These are phyloP conservation scores for Trachelus iudaicus DNA, from an alignment of 2,888 invertebrate species.

Conservation along the genomic window DNA sequence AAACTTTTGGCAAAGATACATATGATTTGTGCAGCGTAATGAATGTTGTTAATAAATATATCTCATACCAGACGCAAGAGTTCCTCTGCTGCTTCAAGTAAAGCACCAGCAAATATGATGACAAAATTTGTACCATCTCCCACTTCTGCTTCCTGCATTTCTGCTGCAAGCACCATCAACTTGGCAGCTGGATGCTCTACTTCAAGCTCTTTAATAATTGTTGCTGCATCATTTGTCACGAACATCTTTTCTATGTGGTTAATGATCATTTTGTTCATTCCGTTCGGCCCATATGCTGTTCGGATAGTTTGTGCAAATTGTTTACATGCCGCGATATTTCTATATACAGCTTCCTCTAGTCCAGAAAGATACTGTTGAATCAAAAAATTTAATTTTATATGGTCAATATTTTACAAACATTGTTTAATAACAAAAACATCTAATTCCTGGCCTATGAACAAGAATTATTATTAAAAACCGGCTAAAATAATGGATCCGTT, in stretches of 20 bases:
- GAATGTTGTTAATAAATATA: not conserved
- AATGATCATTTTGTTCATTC: conserved; percentile 99
- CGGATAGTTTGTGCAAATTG: conserved; percentile 93
- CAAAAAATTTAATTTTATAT: conserved; percentile 15
- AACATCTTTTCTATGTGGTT: conserved; percentile 99
- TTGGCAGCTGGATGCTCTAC: conserved; percentile 99
- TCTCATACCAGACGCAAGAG: conserved; percentile 80
- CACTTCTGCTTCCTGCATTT: conserved; percentile 98
- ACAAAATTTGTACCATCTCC: conserved; percentile 99
- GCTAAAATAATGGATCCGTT: not conserved
- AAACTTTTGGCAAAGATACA: not conserved
- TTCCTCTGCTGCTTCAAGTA: conserved; percentile 93
- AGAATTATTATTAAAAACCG: not conserved
- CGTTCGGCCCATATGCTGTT: conserved; percentile 97
- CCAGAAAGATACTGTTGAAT: conserved; percentile 80
- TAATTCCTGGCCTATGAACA: not conserved
- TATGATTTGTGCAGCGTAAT: not conserved
- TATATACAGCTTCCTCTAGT: conserved; percentile 95
- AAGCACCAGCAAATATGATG: conserved; percentile 91
- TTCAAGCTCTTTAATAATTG: conserved; percentile 94
- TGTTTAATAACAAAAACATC: not conserved
- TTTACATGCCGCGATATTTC: conserved; percentile 96
- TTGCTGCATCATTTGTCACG: conserved; percentile 99
- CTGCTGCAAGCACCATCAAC: conserved; percentile 93
- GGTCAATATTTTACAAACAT: not conserved